These are phyloP conservation scores for Gallinago media DNA, from an alignment of 2,113 vertebrate genomes.

Conservation along the genomic window DNA sequence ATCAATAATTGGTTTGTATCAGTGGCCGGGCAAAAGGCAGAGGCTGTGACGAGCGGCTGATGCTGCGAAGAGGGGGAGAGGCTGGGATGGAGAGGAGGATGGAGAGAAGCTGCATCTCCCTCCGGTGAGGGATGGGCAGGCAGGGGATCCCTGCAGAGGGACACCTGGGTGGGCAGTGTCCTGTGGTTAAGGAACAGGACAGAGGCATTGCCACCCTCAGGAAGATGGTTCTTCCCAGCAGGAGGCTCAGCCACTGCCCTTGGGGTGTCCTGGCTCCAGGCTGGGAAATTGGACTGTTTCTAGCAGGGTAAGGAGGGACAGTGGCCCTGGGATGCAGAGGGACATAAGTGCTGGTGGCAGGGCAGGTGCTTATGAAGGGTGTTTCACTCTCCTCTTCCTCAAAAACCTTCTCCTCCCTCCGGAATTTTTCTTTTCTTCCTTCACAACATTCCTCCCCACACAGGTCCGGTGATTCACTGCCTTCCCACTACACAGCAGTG, in stretches of 20 bases:
- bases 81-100: neutral
- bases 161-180: neutral
- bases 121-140: neutral
- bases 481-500: neutral
- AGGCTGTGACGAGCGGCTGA: neutral
- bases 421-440: neutral
- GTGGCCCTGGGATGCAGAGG: neutral
- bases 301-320: neutral
- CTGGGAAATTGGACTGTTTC: neutral
- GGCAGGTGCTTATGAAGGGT: fast-evolving
- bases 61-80: fast-evolving
- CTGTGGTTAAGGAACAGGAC: fast-evolving
- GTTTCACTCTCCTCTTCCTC: neutral
- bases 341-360: neutral
- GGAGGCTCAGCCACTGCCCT: neutral
- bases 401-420: neutral
- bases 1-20: neutral
- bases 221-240: neutral
- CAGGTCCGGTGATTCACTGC: neutral
- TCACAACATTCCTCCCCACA: neutral
- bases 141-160: neutral
- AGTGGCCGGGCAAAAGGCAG: fast-evolving
- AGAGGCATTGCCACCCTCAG: fast-evolving
- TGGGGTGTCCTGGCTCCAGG: fast-evolving
- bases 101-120: neutral